Conservation (phyloP, 2,888 invertebrate genomes). For the Drosophila nr. medialis region DNA sequence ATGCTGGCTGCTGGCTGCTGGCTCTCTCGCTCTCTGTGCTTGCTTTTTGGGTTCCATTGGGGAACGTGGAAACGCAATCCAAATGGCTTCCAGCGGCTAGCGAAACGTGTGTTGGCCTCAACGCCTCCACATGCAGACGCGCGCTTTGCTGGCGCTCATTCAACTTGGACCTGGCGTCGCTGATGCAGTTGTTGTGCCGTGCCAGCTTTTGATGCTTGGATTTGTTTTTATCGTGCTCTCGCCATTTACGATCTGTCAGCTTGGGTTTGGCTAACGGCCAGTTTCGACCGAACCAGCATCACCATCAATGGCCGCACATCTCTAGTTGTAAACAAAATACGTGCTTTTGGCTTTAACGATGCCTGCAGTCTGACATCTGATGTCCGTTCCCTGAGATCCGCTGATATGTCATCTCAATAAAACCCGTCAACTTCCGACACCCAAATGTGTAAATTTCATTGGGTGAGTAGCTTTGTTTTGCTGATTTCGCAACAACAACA, state of each 20-base stretch:
- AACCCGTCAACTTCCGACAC: slow-evolving; percentile 35
- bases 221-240: slow-evolving; percentile 52
- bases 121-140: slow-evolving; percentile 66
- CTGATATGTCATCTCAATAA: slow-evolving; percentile 64
- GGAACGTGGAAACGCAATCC: slow-evolving; percentile 37
- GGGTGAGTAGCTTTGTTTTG: slow-evolving; percentile 61
- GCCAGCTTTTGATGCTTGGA: slow-evolving; percentile 31
- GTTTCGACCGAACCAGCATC: slow-evolving; percentile 10
- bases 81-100: slow-evolving; percentile 38
- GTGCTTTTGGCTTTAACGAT: slow-evolving; percentile 54
- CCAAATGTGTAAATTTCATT: slow-evolving; percentile 45
- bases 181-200: slow-evolving; percentile 61
- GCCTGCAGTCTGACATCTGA: slow-evolving; percentile 19
- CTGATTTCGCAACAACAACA: slow-evolving; percentile 18
- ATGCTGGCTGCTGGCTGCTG: slow-evolving; percentile 31
- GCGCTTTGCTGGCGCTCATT: slow-evolving; percentile 61
- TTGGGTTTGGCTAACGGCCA: slow-evolving; percentile 33
- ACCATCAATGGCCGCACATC: slow-evolving; percentile 26
- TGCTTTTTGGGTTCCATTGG: slow-evolving; percentile 26
- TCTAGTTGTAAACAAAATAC: slow-evolving; percentile 62
- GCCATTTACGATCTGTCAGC: slow-evolving; percentile 53
- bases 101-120: slow-evolving; percentile 41
- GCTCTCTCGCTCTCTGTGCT: slow-evolving; percentile 1
- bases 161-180: slow-evolving; percentile 70
- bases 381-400: slow-evolving; percentile 8